Evolutionary conservation across 2,888 invertebrate genomes (phyloP), one percentile per base, ranked within the genome.

Genomic region (Leptopilina drosophilae): DNA sequence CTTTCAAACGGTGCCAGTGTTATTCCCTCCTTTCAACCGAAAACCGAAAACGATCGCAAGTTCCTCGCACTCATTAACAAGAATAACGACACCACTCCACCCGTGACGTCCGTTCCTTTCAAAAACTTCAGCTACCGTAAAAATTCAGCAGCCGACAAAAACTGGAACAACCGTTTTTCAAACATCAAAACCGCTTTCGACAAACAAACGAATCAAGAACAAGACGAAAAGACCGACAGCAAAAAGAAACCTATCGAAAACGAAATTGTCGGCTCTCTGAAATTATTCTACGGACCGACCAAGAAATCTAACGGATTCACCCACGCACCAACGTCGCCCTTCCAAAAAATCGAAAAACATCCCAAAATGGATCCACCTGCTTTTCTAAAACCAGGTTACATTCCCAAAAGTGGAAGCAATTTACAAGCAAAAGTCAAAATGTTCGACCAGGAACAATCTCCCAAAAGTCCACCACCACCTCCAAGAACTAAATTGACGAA

Each of bases 171-270:
- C 87, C 94, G 96, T 82, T 97, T 97, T 89, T 96, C 96, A 0
- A 95, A 96, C 86, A 95, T 97, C 56, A 97, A 97, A 90, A 95
- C 96, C 59, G 93, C 95, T 0, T 97, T 97, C 89, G 97, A 97
- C 88, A 94, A 93, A 49, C 86, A 88, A 12, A 46, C 20, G 20
- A 20, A 20, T 20, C 20, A 80, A 3, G 4, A 33, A 33, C 33
- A 9, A n/a, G 20, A 75, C 12, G 56, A 20, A 33, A 62, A 46
- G 14, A 66, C n/a, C 14, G 77, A 80, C 46, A 78, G 33, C 14
- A 59, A 33, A 65, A 77, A 75, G 42, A 69, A 40, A n/a, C 56
- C 33, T 8, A 78, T 12, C 9, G 64, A n/a, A 8, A 77, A 14
- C 42, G 64, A 69, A 67, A 59, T 79, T 5, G 77, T 82, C 1